Evolutionary conservation across 2,797 vertebrate genomes (phyloP), one percentile per base, ranked within the genome.

Genomic region (Aratinga solstitialis): DNA sequence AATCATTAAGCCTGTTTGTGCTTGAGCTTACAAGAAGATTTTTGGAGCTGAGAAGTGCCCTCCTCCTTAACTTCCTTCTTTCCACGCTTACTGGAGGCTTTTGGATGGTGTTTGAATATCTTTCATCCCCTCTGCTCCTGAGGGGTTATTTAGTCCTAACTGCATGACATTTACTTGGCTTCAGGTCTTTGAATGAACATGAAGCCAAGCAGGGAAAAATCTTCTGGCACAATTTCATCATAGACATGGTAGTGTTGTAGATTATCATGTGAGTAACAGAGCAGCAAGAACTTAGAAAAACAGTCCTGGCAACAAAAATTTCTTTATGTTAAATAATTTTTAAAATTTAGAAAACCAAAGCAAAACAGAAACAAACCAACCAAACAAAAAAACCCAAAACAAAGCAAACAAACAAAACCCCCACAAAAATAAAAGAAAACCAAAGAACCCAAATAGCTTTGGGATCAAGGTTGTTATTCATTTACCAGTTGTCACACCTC

Each of bases 81-180:
- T 78, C 67, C 21, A 3, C 12, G 43, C 45, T 89, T 56, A 13
- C 34, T 63, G 58, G 32, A 81, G 69, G 43, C 13, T 89, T 79
- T 87, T 91, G 84, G 76, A 62, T 32, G 13, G 5, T 48, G 38
- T 38, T 18, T 66, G 69, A 10, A 1, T 7, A 24, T 48, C 65
- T 83, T 32, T 92, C 66, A 92, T 78, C 73, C 67, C 69, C 66
- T 84, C 63, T 73, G 29, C 47, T 90, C 87, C 69, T 73, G 11
- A 76, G 63, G 26, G 59, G 21, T 84, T 86, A 53, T 93, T 93
- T 36, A 90, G 71, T 67, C 38, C 85, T 67, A 73, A 59, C 40
- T 76, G 51, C 18, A 22, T 87, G 83, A 79, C 54, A 42, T 84
- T 94, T 90, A 56, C 50, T 88, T 94, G 73, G 89, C 79, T 90